phyloP scores from a whole-genome alignment of 2,113 vertebrate species.

The Odocoileus virginianus region DNA sequence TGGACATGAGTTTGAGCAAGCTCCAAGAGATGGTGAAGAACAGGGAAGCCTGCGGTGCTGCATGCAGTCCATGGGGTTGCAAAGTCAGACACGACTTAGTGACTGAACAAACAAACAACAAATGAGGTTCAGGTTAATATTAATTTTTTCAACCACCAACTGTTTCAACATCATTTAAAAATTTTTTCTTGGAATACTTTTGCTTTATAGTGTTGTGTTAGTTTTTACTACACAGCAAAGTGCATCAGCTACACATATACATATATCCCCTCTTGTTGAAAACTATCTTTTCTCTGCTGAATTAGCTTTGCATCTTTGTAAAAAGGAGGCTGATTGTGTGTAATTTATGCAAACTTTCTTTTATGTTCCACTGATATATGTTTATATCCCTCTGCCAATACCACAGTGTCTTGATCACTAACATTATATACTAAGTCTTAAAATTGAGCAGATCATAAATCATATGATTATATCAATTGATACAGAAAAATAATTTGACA shows the following conservation, averaged over 20 bases:
- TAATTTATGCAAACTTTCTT: not conserved
- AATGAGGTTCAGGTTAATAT: not conserved
- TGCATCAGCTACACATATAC: not conserved
- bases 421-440: not conserved
- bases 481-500: not conserved
- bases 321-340: not conserved
- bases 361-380: not conserved
- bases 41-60: not conserved
- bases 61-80: accelerated
- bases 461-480: not conserved
- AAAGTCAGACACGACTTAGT: not conserved
- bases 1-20: not conserved
- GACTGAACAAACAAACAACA: not conserved
- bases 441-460: not conserved
- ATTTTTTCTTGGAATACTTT: not conserved
- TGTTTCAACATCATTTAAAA: not conserved
- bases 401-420: not conserved
- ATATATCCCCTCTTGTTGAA: not conserved
- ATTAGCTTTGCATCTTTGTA: not conserved
- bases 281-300: not conserved
- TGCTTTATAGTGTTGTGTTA: not conserved
- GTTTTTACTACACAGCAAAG: not conserved
- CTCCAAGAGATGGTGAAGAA: not conserved
- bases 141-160: not conserved
- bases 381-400: not conserved